Evolutionary conservation across 2,797 vertebrate species (phyloP).

Genomic region (Fistularia commersonii): DNA sequence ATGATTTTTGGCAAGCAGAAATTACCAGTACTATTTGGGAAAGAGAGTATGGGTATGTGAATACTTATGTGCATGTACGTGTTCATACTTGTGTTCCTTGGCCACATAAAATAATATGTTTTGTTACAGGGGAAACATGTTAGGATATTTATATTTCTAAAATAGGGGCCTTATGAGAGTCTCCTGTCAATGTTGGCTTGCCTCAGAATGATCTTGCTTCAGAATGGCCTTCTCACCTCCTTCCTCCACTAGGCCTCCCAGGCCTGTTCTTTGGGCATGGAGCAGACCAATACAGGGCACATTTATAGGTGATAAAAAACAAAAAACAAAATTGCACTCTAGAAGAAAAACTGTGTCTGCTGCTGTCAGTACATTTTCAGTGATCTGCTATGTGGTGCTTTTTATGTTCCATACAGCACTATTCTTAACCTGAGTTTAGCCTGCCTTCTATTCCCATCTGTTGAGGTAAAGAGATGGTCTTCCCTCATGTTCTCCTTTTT

Average conservation of each 20-base stretch:
- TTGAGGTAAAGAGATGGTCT: constrained; percentile 33
- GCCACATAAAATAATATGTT: constrained; percentile 42
- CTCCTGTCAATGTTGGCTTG: constrained; percentile 74
- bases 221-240: constrained; percentile 49
- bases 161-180: constrained; percentile 66
- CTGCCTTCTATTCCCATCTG: constrained; percentile 7
- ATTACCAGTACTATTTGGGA: constrained; percentile 58
- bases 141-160: constrained; percentile 64
- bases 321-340: constrained; percentile 1
- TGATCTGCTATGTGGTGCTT: no score
- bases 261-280: constrained; percentile 20
- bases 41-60: constrained; percentile 31
- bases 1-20: constrained; percentile 45
- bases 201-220: constrained; percentile 40
- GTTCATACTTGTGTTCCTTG: constrained; percentile 34
- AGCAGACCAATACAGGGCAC: constrained; percentile 10
- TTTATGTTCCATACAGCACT: no score
- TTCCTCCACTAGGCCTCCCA: constrained; percentile 67
- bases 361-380: background rate
- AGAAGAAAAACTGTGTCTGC: constrained; percentile 1
- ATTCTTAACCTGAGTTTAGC: constrained; percentile 1
- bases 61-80: constrained; percentile 15
- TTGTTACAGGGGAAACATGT: constrained; percentile 32
- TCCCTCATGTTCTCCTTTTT: constrained; percentile 24
- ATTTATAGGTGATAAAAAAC: constrained; percentile 14